Evolutionary conservation across 2,797 vertebrate species (phyloP).

Genomic region (Gadopsis marmoratus): DNA sequence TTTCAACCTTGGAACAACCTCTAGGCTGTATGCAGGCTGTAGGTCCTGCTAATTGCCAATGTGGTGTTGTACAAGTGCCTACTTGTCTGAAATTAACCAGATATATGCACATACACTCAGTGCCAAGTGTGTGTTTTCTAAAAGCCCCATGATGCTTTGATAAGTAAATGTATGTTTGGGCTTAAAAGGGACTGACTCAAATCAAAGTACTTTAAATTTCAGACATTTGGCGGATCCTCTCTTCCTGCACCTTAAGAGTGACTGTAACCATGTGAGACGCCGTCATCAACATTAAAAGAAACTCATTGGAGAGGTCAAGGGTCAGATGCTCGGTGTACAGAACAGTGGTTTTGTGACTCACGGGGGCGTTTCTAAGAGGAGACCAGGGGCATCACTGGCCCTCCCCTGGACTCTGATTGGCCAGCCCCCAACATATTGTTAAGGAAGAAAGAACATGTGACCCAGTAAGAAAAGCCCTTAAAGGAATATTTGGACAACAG

Average conservation of each 20-base stretch:
- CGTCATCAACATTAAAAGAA: not conserved
- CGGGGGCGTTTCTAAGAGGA: no score
- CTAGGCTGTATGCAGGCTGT: conserved; percentile 15
- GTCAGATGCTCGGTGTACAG: no score
- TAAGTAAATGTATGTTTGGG: not conserved
- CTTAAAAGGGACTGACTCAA: not conserved
- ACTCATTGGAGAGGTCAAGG: not conserved
- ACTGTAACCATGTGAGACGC: not conserved
- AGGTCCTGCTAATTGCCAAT: conserved; percentile 31
- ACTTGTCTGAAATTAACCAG: conserved; percentile 29
- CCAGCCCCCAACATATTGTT: no score
- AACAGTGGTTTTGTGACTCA: no score
- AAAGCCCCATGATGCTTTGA: not conserved
- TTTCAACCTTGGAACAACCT: conserved; percentile 64
- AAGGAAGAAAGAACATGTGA: no score
- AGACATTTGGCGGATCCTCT: not conserved
- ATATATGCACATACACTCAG: conserved; percentile 19
- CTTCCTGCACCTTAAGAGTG: not conserved
- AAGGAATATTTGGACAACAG: no score
- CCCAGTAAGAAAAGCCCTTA: no score
- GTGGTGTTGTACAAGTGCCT: conserved; percentile 29
- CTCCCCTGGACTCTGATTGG: no score
- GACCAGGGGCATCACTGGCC: no score
- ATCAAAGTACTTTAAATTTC: not conserved
- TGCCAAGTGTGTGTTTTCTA: not conserved